Evolutionary conservation across 2,113 vertebrate genomes (phyloP), one percentile per base, ranked within the genome.

Genomic region (Danionella cerebrum): DNA sequence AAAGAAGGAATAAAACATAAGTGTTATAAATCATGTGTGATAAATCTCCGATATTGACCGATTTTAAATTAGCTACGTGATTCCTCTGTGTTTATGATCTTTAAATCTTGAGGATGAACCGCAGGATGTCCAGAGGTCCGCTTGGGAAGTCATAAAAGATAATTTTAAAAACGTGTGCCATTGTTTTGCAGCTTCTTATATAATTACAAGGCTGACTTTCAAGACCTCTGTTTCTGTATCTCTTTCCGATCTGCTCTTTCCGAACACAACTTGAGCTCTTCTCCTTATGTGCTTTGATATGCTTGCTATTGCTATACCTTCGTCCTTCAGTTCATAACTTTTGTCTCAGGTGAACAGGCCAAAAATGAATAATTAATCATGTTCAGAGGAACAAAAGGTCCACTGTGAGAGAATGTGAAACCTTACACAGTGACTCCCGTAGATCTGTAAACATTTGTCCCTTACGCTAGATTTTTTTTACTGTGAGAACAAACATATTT

Each of bases 281-380:
- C 42, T n/a, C 13, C 14, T 72, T 52, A 35, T 19, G 25, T 29
- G 24, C 50, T 0, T 2, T 6, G 31, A 74, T 54, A 41, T 14
- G 45, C 71, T 25, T 35, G 16, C 51, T 58, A 74, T 27, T 25
- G 50, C 58, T 18, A 27, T 45, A 60, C 41, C 42, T 9, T 42
- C 45, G 72, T 48, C 70, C 67, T 72, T 75, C 67, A 71, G 65
- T 31, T 38, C 41, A 4, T 59, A n/a, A 6, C 71, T 77, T 78
- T 77, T 83, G 82, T 80, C 82, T 84, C 82, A 84, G 82, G 80
- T 80, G 73, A 71, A 24, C 27, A 1, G 21, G 63, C 29, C 25
- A 68, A 55, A 25, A 22, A 83, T 88, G 74, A 88, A 88, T 88
- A 84, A 87, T 87, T 87, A 39, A 87, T 60, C 67, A 65, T 51